Conservation (phyloP, 2,113 vertebrate genomes). For the Perognathus longimembris region DNA sequence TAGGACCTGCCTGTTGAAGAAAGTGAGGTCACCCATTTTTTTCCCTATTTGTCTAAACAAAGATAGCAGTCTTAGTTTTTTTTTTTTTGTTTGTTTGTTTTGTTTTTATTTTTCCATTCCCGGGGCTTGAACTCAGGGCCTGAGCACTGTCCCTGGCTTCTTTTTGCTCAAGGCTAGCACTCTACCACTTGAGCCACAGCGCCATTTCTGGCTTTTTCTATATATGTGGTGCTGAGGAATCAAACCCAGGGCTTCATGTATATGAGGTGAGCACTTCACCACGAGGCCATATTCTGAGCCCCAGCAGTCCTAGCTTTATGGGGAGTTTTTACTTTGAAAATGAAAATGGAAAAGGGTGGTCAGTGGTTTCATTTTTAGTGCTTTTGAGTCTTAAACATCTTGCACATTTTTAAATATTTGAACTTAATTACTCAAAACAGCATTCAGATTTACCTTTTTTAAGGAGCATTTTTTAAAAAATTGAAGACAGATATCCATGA, state of each 20-base stretch:
- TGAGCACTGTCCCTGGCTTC: too few species aligned
- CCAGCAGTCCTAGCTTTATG: not conserved
- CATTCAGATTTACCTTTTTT: slow-evolving; percentile 41
- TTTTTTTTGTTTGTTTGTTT: too few species aligned
- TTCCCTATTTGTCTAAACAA: slow-evolving; percentile 32
- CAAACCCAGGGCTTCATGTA: too few species aligned
- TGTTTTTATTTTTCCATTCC: too few species aligned
- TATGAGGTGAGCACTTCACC: too few species aligned
- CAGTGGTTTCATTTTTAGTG: slow-evolving; percentile 64
- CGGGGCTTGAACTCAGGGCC: too few species aligned
- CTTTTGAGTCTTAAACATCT: not conserved
- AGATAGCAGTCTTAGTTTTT: not conserved
- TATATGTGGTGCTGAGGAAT: too few species aligned
- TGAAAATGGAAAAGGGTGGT: slow-evolving; percentile 61
- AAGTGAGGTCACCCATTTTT: slow-evolving; percentile 53
- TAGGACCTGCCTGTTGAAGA: slow-evolving; percentile 7
- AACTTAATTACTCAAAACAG: not conserved
- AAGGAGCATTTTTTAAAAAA: slow-evolving; percentile 10
- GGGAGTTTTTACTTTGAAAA: slow-evolving; percentile 61
- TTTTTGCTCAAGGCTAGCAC: too few species aligned
- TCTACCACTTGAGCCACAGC: too few species aligned
- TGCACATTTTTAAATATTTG: slow-evolving; percentile 37
- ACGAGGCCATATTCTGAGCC: too few species aligned
- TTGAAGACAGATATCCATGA: not conserved
- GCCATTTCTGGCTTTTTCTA: too few species aligned